Base-by-base conservation (phyloP, 2,888 invertebrate species). In the Tetragnatha montana region DNA sequence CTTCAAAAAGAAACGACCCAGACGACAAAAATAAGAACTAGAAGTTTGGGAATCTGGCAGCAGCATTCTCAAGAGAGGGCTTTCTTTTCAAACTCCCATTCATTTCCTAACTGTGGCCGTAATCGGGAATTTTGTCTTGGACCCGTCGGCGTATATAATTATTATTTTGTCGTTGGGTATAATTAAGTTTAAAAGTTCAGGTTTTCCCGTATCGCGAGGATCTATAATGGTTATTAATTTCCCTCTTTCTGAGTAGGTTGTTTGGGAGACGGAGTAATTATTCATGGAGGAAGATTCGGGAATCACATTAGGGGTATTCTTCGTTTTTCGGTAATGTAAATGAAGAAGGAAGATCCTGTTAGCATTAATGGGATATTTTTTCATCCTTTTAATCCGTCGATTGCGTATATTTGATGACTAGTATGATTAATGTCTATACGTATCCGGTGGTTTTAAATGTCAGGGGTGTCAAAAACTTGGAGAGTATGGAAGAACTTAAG, bases 161-260 rank as follows among this genome's bases (percentile, higher is more conserved):
- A 88, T 88, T 88, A 88, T 81, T 88, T 76, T 88, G 87, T 88
- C 81, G 81, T 70, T 74, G 71, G 76, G 22, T 82, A 81, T 88
- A 88, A 88, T 88, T 88, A 88, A 88, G 87, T 88, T 88, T 88
- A 88, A 88, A 82, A 88, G 87, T 88, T 81, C 82, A 70, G 78
- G 82, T 82, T 81, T 14, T 78, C 68, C 22, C 70, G 70, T 81
- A 75, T 81, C 81, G 76, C 14, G 21, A 49, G 71, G 69, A 71
- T 78, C 70, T 51, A 50, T 82, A 88, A 88, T 88, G 81, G 82
- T 88, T 88, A 88, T 88, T 88, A 88, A 88, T 88, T 35, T 87
- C 70, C 74, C 71, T 81, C 75, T 49, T 60, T 75, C 47, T 22
- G 51, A 51, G 51, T 14, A n/a, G 73, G 51, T 12, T 21, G 47